Conservation (phyloP, 2,113 vertebrate species). For the Dasyurus viverrinus region DNA sequence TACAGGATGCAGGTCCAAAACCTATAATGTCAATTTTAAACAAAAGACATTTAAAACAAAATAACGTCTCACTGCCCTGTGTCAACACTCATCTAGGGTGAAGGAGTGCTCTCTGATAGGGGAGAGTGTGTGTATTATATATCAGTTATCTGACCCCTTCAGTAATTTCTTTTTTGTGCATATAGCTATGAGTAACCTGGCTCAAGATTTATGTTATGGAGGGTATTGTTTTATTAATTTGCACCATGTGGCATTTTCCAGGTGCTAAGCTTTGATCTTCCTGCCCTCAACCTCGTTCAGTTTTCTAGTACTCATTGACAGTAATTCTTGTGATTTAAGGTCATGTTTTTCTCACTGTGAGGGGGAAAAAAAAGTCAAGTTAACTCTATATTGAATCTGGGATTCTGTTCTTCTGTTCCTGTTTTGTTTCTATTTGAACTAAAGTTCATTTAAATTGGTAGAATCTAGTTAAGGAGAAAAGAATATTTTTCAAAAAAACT, state of each 20-base stretch:
- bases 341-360: slow-evolving; percentile 70
- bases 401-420: slow-evolving; percentile 64
- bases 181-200: slow-evolving; percentile 78
- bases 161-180: slow-evolving; percentile 81
- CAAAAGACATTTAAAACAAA: slow-evolving; percentile 87
- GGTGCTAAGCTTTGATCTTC: slow-evolving; percentile 88
- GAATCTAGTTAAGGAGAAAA: slow-evolving; percentile 81
- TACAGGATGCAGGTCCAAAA: slow-evolving; percentile 87
- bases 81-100: slow-evolving; percentile 81
- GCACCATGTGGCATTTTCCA: slow-evolving; percentile 84
- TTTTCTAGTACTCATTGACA: slow-evolving; percentile 83
- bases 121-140: slow-evolving; percentile 76
- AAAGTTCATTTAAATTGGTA: slow-evolving; percentile 76
- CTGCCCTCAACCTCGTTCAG: slow-evolving; percentile 78
- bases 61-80: slow-evolving; percentile 87
- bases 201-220: slow-evolving; percentile 83
- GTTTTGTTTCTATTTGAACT: slow-evolving; percentile 74
- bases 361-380: slow-evolving; percentile 67
- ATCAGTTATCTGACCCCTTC: slow-evolving; percentile 82
- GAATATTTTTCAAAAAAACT: slow-evolving; percentile 85
- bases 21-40: slow-evolving; percentile 89
- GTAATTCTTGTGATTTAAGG: slow-evolving; percentile 85
- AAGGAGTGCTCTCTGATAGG: slow-evolving; percentile 74
- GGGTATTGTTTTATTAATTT: slow-evolving; percentile 85
- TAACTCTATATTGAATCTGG: slow-evolving; percentile 78